Evolutionary conservation across 2,797 vertebrate species (phyloP).

Genomic region (Sebastes taczanowskii): DNA sequence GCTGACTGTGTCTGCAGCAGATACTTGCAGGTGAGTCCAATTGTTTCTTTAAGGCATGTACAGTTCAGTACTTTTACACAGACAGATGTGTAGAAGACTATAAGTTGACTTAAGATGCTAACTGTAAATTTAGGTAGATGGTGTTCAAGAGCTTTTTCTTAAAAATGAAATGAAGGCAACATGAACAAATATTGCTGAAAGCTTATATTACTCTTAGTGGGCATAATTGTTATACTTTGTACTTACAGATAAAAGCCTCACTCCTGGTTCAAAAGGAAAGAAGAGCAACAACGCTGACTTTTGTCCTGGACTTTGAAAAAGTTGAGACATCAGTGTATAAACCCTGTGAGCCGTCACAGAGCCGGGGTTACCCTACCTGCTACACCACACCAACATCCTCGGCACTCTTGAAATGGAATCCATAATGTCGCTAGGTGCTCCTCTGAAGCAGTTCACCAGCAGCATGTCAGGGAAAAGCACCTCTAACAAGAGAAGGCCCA

Average conservation of each 20-base stretch:
- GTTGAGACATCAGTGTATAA: neutral
- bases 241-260: slow-evolving; percentile 21
- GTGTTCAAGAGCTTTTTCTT: neutral
- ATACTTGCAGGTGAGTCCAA: slow-evolving; percentile 43
- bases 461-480: slow-evolving; percentile 63
- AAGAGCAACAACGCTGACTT: neutral
- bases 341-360: neutral
- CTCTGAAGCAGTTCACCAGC: slow-evolving; percentile 80
- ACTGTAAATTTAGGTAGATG: neutral
- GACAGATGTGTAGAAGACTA: neutral
- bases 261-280: neutral
- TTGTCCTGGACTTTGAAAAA: neutral
- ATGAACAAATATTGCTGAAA: neutral
- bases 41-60: neutral
- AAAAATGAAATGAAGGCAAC: neutral
- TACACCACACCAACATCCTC: neutral
- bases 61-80: too few species aligned
- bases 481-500: slow-evolving; percentile 27
- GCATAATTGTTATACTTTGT: neutral
- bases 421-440: slow-evolving; percentile 74
- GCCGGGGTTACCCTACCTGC: neutral
- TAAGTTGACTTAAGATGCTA: neutral
- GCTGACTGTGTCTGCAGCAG: neutral
- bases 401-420: slow-evolving; percentile 72
- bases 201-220: neutral